These are phyloP conservation scores for Alethe diademata DNA, from an alignment of 2,113 vertebrate genomes.

Conservation along the genomic window DNA sequence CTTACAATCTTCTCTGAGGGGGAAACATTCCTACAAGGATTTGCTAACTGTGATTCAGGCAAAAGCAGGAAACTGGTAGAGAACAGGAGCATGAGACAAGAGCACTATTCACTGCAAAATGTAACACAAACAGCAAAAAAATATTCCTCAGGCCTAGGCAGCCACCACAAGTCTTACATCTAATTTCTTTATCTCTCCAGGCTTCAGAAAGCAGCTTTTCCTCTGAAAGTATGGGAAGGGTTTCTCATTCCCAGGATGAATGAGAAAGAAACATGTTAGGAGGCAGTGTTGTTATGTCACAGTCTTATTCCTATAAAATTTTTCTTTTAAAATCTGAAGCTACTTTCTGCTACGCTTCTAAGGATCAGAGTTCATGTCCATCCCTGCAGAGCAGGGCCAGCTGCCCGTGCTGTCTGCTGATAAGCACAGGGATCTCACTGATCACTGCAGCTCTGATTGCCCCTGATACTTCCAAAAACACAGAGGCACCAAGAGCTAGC, in stretches of 20 bases:
- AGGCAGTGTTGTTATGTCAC: not conserved
- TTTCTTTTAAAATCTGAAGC: not conserved
- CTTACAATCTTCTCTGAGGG: not conserved
- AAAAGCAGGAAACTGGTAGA: not conserved
- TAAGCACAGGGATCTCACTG: not conserved
- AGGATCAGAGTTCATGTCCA: not conserved
- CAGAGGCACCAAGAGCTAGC: not conserved
- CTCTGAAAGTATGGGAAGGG: not conserved
- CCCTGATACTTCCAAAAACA: not conserved
- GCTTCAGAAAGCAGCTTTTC: not conserved
- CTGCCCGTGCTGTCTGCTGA: not conserved
- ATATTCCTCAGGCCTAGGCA: not conserved
- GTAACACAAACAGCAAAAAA: not conserved
- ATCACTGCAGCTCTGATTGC: not conserved
- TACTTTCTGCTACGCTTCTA: not conserved
- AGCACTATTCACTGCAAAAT: not conserved
- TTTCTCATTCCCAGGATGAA: not conserved
- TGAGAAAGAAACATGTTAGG: not conserved
- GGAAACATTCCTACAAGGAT: not conserved
- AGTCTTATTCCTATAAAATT: not conserved
- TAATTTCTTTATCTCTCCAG: not conserved
- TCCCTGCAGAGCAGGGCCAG: not conserved
- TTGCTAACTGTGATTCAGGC: not conserved
- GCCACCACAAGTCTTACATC: not conserved
- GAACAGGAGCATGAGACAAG: not conserved